These are phyloP conservation scores for Calyptommatus sinebrachiatus DNA, from an alignment of 2,113 vertebrate species.

Conservation along the genomic window DNA sequence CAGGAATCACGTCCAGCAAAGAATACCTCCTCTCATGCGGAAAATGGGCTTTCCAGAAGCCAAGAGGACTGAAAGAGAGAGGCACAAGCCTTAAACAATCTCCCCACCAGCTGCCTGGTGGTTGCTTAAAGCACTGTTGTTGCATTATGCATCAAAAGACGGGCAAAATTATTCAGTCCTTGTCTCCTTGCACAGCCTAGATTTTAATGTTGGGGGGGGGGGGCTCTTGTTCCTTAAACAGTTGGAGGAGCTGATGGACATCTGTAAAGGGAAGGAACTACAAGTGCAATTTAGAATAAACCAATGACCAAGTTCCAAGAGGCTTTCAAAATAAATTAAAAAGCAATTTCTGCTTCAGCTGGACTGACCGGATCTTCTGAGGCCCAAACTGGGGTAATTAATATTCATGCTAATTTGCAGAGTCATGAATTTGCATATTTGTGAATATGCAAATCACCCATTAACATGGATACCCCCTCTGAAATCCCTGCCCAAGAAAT, in stretches of 20 bases:
- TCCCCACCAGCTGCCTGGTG: constrained; percentile 69
- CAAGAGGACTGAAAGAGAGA: constrained; percentile 55
- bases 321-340: too few relatives aligned
- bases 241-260: not conserved
- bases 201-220: not conserved
- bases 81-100: constrained; percentile 45
- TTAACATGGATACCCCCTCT: too few relatives aligned
- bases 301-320: too few relatives aligned
- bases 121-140: constrained; percentile 62
- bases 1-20: constrained; percentile 38
- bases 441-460: too few relatives aligned
- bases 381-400: too few relatives aligned
- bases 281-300: too few relatives aligned
- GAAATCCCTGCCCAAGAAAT: too few relatives aligned
- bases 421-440: too few relatives aligned
- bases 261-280: not conserved
- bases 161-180: constrained; percentile 22
- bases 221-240: not conserved
- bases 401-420: too few relatives aligned
- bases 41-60: constrained; percentile 65
- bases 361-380: too few relatives aligned
- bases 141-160: constrained; percentile 30
- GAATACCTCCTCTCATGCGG: constrained; percentile 62
- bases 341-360: too few relatives aligned
- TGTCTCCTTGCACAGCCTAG: not conserved